Conservation (phyloP, 2,113 vertebrate genomes). For the Lagopus leucura region DNA sequence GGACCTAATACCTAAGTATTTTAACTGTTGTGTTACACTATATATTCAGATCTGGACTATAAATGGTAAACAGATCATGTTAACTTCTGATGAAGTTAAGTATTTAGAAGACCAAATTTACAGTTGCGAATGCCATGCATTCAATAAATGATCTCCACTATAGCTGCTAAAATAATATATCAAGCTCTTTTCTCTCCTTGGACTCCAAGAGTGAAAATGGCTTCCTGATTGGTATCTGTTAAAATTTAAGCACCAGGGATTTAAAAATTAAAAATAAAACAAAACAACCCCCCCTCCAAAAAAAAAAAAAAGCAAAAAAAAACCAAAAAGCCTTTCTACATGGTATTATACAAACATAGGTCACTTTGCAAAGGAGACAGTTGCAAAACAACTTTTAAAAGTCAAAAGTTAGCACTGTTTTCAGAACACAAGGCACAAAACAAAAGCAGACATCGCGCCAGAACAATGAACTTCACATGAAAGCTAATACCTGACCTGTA, state of each 20-base stretch:
- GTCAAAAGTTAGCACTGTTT: constrained; percentile 81
- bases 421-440: constrained; percentile 91
- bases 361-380: constrained; percentile 78
- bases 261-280: constrained; percentile 16
- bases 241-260: constrained; percentile 75
- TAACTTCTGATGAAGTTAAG: constrained; percentile 72
- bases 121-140: constrained; percentile 70
- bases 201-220: constrained; percentile 79
- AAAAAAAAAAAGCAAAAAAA: not conserved
- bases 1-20: constrained; percentile 66
- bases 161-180: constrained; percentile 60
- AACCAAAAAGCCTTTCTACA: constrained; percentile 51
- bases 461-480: constrained; percentile 80
- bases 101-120: constrained; percentile 72
- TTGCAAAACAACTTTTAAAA: constrained; percentile 76
- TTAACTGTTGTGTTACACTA: constrained; percentile 58
- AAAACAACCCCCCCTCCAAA: not conserved
- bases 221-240: constrained; percentile 66
- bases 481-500: constrained; percentile 82
- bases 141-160: constrained; percentile 69
- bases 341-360: constrained; percentile 68
- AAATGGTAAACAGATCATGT: constrained; percentile 66
- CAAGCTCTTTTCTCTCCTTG: constrained; percentile 65
- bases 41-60: constrained; percentile 65
- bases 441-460: constrained; percentile 83